Evolutionary conservation across 2,797 vertebrate species (phyloP).

Genomic region (Hippocampus kuda): DNA sequence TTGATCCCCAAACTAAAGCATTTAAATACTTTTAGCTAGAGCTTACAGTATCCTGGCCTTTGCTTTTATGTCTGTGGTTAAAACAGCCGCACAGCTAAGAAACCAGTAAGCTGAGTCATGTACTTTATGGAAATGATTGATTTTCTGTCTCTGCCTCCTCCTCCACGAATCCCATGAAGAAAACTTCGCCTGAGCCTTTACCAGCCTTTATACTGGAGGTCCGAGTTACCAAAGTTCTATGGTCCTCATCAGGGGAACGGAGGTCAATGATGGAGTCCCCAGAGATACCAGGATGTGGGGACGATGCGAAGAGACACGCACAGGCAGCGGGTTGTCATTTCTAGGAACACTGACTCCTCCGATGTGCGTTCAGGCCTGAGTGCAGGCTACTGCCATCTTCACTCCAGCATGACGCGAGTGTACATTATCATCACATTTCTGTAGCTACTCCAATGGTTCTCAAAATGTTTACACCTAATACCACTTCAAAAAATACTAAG

Average conservation of each 20-base stretch:
- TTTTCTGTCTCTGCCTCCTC: conserved; percentile 34
- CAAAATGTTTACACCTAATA: no score
- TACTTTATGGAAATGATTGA: conserved; percentile 42
- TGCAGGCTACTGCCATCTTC: conserved; percentile 40
- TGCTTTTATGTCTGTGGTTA: conserved; percentile 41
- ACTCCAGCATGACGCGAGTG: conserved; percentile 45
- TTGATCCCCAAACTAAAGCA: background rate
- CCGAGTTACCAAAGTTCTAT: conserved; percentile 32
- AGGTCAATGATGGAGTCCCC: conserved; percentile 48
- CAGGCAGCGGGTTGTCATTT: conserved; percentile 34
- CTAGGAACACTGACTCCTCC: conserved; percentile 48
- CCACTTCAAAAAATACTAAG: no score
- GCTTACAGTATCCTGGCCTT: background rate
- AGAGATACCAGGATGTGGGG: conserved; percentile 41
- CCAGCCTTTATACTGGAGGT: conserved; percentile 36
- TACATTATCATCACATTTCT: background rate
- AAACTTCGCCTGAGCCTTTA: conserved; percentile 37
- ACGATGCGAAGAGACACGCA: conserved; percentile 33
- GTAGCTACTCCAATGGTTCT: no score
- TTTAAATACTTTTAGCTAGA: background rate
- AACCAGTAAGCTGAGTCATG: conserved; percentile 36
- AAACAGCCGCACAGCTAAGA: conserved; percentile 34
- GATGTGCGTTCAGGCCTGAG: conserved; percentile 38
- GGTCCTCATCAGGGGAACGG: conserved; percentile 47
- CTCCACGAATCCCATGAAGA: conserved; percentile 16